phyloP scores from a whole-genome alignment of 2,113 vertebrate genomes.

The Atherinomorus stipes region DNA sequence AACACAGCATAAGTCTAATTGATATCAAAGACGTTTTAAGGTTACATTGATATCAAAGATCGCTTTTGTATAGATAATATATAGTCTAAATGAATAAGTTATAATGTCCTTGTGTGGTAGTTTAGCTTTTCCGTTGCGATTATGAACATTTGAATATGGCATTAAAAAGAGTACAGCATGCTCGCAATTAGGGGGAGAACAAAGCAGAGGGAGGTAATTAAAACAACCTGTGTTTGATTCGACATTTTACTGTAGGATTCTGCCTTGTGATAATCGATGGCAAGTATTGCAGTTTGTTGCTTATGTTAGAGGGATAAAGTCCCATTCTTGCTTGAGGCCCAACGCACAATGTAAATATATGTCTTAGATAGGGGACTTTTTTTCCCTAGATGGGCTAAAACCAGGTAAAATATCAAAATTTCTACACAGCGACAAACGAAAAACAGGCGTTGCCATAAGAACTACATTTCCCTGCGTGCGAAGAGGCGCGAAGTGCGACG shows the following conservation, averaged over 20 bases:
- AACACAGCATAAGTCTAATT: neutral
- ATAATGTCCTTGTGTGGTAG: neutral
- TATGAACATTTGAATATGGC: conserved; percentile 19
- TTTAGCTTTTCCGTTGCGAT: neutral
- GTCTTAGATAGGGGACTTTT: too few species aligned
- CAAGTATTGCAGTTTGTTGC: neutral
- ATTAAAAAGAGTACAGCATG: neutral
- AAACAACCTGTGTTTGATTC: neutral
- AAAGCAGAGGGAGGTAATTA: neutral
- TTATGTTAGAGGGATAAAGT: neutral
- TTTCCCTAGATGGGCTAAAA: neutral
- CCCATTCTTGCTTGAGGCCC: neutral
- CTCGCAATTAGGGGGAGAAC: neutral
- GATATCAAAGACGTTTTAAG: neutral
- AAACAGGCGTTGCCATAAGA: neutral
- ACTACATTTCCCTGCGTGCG: conserved; percentile 72
- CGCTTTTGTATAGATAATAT: too few species aligned
- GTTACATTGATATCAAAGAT: too few species aligned
- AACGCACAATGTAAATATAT: neutral
- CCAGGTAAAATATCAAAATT: neutral
- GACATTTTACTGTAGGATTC: neutral
- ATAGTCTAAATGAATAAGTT: neutral
- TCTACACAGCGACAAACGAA: neutral
- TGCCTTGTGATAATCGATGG: neutral
- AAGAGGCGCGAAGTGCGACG: too few species aligned